Base-by-base conservation (phyloP, 2,888 invertebrate genomes). In the Clusia tigrina region DNA sequence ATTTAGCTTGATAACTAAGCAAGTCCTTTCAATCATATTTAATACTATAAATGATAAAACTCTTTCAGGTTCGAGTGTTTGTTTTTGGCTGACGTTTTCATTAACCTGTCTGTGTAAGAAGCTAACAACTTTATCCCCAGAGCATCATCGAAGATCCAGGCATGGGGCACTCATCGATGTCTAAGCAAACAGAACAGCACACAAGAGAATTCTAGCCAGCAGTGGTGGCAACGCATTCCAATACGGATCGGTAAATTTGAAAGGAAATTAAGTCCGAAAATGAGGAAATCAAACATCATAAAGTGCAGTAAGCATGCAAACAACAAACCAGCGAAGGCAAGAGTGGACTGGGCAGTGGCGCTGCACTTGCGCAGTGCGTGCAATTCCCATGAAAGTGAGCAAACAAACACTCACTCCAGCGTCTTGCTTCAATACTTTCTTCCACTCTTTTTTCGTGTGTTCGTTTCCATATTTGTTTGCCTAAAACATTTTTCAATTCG, bases 201-300 rank as follows among this genome's bases (percentile, higher is more conserved):
- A 9, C 15, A 42, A 42, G 42, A 10, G 42, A 15, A 32, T 32
- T 42, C 42, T n/a, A 15, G 42, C n/a, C 6, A 10, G 42, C 42
- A 42, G n/a, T n/a, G n/a, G 6, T n/a, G 3, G 6, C 42, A 32
- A 32, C 42, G 6, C 42, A 42, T 42, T n/a, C 2, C 42, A 42
- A 42, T 42, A 6, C 12, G 20, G n/a, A 74, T 79, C 79, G 79
- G 80, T 75, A 69, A 72, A 79, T 80, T 77, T 78, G 68, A 78
- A 80, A 79, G 77, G 73, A 73, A 80, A 77, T 76, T 77, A 78
- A 80, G 79, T 78, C 75, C 74, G 78, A 76, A 79, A 78, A 80
- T 80, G 78, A 80, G 79, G 75, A 80, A 80, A 80, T 79, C 79
- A 80, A 80, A 80, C 77, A 80, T 80, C 78, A 71, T 79, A 80